These are phyloP conservation scores for Drosophila suzukii DNA, from an alignment of 1,140 invertebrate species.

Conservation along the genomic window DNA sequence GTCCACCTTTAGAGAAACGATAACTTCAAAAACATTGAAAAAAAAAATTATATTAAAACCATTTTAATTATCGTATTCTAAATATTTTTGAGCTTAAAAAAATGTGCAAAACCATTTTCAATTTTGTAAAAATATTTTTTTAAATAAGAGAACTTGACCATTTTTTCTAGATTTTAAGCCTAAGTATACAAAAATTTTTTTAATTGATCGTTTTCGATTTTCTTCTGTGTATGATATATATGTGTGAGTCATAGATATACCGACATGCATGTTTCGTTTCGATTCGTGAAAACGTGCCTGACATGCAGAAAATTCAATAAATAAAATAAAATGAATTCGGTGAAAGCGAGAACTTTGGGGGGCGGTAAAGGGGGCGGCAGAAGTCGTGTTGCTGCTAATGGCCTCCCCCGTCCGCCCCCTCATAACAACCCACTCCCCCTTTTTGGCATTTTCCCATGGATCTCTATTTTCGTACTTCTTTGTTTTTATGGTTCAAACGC, in stretches of 20 bases:
- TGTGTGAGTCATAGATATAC: background rate
- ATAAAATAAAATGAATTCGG: conserved; percentile 79
- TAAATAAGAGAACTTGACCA: no score
- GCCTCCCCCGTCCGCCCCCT: conserved; percentile 5
- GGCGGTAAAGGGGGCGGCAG: conserved; percentile 3
- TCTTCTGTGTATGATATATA: background rate
- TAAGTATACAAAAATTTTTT: no score
- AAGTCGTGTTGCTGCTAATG: conserved; percentile 73
- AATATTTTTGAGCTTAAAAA: no score
- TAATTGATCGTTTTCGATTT: background rate
- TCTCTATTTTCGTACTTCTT: conserved; percentile 7
- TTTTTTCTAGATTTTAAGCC: no score
- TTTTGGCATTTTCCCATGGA: conserved; percentile 35
- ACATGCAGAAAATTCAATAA: conserved; percentile 81
- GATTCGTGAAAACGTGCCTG: conserved; percentile 76
- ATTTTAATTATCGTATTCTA: no score
- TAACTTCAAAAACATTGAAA: no score
- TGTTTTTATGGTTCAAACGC: conserved; percentile 22
- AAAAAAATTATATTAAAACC: no score
- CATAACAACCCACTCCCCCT: background rate
- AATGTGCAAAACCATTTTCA: no score
- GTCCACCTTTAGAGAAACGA: no score
- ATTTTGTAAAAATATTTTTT: no score
- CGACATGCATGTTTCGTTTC: conserved; percentile 56
- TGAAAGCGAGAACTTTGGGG: conserved; percentile 70